These are phyloP conservation scores for Batillaria attramentaria DNA, from an alignment of 1,140 invertebrate species.

Conservation along the genomic window DNA sequence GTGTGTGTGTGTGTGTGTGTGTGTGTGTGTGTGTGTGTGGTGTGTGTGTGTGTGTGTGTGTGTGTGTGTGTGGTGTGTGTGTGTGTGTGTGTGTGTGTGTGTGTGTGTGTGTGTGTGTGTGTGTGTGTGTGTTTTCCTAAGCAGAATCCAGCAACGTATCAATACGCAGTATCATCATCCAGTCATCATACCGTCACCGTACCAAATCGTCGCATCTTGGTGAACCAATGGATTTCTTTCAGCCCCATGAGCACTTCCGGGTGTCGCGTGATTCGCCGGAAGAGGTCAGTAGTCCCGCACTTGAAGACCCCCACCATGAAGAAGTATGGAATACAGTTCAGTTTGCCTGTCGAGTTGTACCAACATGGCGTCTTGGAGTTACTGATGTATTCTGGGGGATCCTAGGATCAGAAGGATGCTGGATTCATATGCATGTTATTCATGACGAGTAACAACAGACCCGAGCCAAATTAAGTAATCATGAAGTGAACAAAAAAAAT, in stretches of 20 bases:
- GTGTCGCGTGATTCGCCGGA: constrained; percentile 37
- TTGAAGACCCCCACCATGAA: constrained; percentile 47
- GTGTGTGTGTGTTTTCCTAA: no score
- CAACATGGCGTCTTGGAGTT: constrained; percentile 22
- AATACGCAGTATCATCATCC: no score
- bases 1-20: no score
- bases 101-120: no score
- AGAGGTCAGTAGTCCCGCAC: constrained; percentile 45
- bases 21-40: no score
- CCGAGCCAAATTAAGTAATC: neutral
- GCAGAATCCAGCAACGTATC: neutral
- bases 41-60: no score
- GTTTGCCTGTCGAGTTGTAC: neutral
- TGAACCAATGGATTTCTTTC: constrained; percentile 32
- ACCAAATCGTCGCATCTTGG: constrained; percentile 14
- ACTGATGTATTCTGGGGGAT: neutral
- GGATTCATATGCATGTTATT: no score
- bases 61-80: no score
- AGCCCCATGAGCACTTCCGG: constrained; percentile 34
- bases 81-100: no score
- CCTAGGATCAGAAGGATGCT: no score
- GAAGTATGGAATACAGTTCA: constrained; percentile 49
- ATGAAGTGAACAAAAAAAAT: neutral
- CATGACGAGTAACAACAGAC: no score
- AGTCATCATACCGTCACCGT: no score